Base-by-base conservation (phyloP, 2,888 invertebrate species). In the Achlya flavicornis region DNA sequence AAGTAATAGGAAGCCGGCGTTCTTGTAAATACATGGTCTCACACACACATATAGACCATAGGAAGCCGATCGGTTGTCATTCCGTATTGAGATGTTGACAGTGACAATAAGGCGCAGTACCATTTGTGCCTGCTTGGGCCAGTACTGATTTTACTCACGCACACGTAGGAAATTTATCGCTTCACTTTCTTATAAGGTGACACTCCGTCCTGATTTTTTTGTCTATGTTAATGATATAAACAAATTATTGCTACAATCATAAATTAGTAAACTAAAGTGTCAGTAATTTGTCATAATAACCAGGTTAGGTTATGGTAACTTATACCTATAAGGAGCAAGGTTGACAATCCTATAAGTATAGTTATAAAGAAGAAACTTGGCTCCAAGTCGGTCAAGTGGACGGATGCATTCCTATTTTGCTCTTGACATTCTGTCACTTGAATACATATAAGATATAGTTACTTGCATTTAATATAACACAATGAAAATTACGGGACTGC, bases 301-400 rank as follows among this genome's bases (percentile, higher is more conserved):
- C 19, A 53, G 16, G 19, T 53, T 19, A 53, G 19, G 12, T 26
- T 26, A 60, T 41, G 19, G 19, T 41, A 19, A 58, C 35, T 14
- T 38, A 35, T 59, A 67, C 61, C 61, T 70, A 71, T 65, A 72
- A 76, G 72, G 66, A 61, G 70, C 77, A 74, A 77, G 77, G 75
- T 63, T 62, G 38, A 38, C 33, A 64, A 58, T 26, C 62, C 57
- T 57, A 43, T 58, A 46, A 46, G 19, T 68, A 63, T 26, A 32
- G 61, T 16, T 70, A 71, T 76, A 75, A 74, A 79, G 76, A 80
- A 77, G 79, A 77, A 81, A 81, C 77, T 70, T 72, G 76, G 67
- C 63, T 64, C 66, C 66, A 90, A 83, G 77, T 87, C 83, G 89
- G 90, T 90, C 88, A 89, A 87, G 86, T 81, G 70, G 75, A 80